These are phyloP conservation scores for Symphodus melops DNA, from an alignment of 2,113 vertebrate species.

Conservation along the genomic window DNA sequence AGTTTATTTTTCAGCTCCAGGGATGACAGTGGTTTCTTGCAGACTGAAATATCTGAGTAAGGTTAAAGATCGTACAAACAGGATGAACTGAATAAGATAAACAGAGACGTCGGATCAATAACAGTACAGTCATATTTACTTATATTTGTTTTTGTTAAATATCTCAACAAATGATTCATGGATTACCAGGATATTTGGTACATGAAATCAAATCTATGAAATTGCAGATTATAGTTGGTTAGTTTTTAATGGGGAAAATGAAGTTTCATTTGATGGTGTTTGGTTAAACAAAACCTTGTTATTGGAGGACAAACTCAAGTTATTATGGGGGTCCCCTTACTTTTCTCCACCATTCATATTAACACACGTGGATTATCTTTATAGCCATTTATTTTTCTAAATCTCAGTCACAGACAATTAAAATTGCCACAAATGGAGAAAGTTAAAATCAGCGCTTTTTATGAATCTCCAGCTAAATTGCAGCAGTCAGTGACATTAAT, in stretches of 20 bases:
- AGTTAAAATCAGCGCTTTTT: background rate
- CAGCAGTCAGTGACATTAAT: background rate
- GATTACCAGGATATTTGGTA: background rate
- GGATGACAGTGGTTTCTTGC: background rate
- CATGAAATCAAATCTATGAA: background rate
- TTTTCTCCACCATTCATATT: background rate
- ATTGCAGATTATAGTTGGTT: background rate
- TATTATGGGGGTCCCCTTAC: background rate
- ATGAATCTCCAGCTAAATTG: slow-evolving; percentile 33
- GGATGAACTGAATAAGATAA: background rate
- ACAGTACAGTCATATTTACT: no score
- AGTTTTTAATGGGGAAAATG: no score
- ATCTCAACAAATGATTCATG: background rate
- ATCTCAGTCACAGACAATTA: background rate
- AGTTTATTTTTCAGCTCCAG: background rate
- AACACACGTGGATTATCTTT: no score
- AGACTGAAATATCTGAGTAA: background rate
- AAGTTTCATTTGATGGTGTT: no score
- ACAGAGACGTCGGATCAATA: no score
- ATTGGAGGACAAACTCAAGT: background rate
- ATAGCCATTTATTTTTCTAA: background rate
- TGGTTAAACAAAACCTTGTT: no score
- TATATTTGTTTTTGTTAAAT: no score
- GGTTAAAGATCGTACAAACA: background rate
- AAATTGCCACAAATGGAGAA: background rate